Conservation (phyloP, 1,140 invertebrate species). For the Cydia strobilella region DNA sequence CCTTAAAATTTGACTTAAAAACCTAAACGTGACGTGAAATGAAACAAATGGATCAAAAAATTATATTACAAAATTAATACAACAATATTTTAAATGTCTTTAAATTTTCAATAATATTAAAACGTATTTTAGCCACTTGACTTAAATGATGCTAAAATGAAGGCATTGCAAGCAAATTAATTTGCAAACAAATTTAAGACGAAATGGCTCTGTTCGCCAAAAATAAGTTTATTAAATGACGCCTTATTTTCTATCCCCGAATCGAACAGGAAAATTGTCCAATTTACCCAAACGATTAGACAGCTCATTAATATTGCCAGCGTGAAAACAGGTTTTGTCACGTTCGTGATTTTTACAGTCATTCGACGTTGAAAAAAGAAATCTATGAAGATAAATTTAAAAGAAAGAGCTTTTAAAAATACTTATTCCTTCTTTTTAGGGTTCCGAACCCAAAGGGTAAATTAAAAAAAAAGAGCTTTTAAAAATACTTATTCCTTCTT, state of each 20-base stretch:
- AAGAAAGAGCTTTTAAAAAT: too few species aligned
- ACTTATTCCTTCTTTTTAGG: too few species aligned
- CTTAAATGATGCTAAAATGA: neutral
- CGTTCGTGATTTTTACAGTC: neutral
- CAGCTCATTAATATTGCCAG: slow-evolving; percentile 21
- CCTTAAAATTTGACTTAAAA: too few species aligned
- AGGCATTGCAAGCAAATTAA: neutral
- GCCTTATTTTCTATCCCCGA: neutral
- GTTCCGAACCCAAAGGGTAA: too few species aligned
- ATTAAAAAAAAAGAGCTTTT: too few species aligned
- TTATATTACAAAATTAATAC: too few species aligned
- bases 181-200: neutral
- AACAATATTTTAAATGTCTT: neutral
- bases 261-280: slow-evolving; percentile 22
- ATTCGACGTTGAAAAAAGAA: neutral
- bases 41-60: neutral
- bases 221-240: slow-evolving; percentile 26
- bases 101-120: neutral
- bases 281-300: slow-evolving; percentile 23
- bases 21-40: neutral
- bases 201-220: neutral
- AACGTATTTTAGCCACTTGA: neutral
- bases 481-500: too few species aligned
- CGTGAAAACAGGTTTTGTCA: neutral
- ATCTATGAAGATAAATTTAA: neutral